Conservation (phyloP, 2,797 vertebrate species). For the Paedocypris micromegethes region DNA sequence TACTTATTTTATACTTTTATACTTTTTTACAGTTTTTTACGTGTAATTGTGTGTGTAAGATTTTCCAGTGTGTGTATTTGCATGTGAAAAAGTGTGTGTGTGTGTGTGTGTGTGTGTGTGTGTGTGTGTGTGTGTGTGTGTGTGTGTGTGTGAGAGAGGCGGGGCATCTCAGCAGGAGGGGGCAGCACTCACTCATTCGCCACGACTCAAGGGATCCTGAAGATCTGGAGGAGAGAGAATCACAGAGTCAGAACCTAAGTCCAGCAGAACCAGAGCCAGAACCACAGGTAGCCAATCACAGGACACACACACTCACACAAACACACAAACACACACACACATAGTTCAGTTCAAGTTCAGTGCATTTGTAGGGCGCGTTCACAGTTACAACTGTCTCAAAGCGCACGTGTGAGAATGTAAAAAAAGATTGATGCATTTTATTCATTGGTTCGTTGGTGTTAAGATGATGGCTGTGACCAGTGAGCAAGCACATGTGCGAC, state of each 20-base stretch:
- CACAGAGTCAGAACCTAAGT: constrained; percentile 61
- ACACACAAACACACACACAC: background rate
- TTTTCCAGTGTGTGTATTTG: no score
- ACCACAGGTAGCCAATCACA: constrained; percentile 61
- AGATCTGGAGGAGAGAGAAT: constrained; percentile 72
- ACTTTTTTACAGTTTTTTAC: no score
- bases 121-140: constrained; percentile 15
- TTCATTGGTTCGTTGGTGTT: no score
- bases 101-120: background rate
- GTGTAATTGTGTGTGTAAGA: no score
- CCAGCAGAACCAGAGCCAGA: constrained; percentile 63
- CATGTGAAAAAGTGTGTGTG: background rate
- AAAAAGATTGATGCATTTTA: no score
- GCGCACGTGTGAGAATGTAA: no score
- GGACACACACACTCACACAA: background rate
- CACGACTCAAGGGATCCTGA: constrained; percentile 76
- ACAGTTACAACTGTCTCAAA: no score
- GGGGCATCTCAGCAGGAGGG: constrained; percentile 78
- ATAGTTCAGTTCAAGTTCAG: background rate
- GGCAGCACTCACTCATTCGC: constrained; percentile 70
- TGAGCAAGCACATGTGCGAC: no score
- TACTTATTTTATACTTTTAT: no score
- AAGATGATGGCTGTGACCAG: no score
- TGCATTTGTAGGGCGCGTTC: no score
- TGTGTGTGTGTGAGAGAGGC: constrained; percentile 62